Evolutionary conservation across 2,888 invertebrate species (phyloP).

Genomic region (Dynastes tityus): DNA sequence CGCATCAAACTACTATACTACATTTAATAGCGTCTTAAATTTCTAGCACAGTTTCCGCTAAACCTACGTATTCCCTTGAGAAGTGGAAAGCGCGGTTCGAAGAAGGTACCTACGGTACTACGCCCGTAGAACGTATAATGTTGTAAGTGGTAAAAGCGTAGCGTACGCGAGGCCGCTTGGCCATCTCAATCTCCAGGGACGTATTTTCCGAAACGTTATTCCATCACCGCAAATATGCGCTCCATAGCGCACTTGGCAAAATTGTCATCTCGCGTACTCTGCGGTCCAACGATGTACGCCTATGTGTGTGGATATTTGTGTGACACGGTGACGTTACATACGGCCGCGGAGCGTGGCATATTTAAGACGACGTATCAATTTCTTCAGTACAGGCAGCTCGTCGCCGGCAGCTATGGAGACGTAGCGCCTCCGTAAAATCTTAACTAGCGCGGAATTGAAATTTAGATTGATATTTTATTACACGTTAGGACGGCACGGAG

Average conservation of each 20-base stretch:
- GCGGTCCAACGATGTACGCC: neutral
- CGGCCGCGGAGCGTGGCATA: neutral
- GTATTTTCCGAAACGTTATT: conserved; percentile 32
- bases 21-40: no score
- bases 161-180: neutral
- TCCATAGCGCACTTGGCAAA: neutral
- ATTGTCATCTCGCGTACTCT: conserved; percentile 17
- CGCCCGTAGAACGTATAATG: neutral
- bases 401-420: neutral
- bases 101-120: neutral
- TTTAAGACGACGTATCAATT: conserved; percentile 37
- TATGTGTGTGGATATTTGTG: neutral
- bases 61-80: no score
- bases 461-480: conserved; percentile 41
- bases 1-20: no score
- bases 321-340: neutral
- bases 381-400: neutral
- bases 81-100: neutral
- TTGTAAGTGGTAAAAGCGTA: neutral
- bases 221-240: conserved; percentile 30
- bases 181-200: neutral
- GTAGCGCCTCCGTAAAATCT: conserved; percentile 11
- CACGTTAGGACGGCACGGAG: neutral
- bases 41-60: no score
- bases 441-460: conserved; percentile 36